These are phyloP conservation scores for Asbolus verrucosus DNA, from an alignment of 1,140 invertebrate genomes.

Conservation along the genomic window DNA sequence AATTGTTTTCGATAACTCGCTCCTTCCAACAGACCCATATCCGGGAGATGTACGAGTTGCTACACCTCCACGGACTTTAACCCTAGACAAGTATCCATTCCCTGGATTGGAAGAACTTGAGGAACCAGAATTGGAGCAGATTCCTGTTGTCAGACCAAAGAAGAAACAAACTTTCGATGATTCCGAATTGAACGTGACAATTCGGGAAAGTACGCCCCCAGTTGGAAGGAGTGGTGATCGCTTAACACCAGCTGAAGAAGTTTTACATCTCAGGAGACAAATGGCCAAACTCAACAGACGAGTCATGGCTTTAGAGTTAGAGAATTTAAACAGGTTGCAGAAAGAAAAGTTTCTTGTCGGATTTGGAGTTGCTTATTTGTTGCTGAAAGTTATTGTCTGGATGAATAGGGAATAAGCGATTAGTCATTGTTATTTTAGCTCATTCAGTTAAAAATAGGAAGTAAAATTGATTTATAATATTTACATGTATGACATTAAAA, in stretches of 20 bases:
- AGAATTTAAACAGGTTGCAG: constrained; percentile 82
- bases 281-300: constrained; percentile 87
- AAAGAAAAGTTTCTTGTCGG: constrained; percentile 86
- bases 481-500: constrained; percentile 8
- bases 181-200: constrained; percentile 35
- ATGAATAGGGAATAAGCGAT: constrained; percentile 70
- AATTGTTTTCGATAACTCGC: constrained; percentile 84
- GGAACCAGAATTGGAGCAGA: constrained; percentile 52
- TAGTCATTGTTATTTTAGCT: constrained; percentile 19
- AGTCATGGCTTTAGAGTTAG: constrained; percentile 85
- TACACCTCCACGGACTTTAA: constrained; percentile 85
- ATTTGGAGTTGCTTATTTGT: constrained; percentile 83
- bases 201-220: constrained; percentile 58
- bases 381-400: constrained; percentile 88
- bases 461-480: neutral
- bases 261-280: constrained; percentile 84
- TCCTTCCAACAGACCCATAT: constrained; percentile 76
- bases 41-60: constrained; percentile 75
- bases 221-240: constrained; percentile 73
- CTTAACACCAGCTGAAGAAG: constrained; percentile 80
- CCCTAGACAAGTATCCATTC: constrained; percentile 83
- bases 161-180: constrained; percentile 48
- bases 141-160: constrained; percentile 56
- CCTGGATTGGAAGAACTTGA: constrained; percentile 77
- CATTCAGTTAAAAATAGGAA: constrained; percentile 6